A percentile compares a stretch with the other conserved stretches of the same genome.
Conservation (phyloP, 1,140 invertebrate genomes). For the Leguminivora glycinivorella region DNA sequence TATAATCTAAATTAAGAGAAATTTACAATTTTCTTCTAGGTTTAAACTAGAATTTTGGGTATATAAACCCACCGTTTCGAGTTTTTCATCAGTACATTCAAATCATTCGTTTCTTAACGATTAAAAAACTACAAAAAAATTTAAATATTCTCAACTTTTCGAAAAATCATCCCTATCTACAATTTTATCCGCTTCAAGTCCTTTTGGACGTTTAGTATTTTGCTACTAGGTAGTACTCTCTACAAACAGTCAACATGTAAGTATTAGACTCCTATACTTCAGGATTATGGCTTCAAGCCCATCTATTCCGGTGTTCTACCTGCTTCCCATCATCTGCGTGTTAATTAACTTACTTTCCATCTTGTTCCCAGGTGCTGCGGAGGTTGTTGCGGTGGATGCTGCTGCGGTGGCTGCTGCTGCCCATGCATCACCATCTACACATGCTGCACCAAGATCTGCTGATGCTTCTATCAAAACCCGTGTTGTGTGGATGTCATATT, state of each 20-base stretch:
- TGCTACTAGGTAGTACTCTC: slow-evolving; percentile 32
- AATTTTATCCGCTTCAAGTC: slow-evolving; percentile 11
- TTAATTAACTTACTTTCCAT: too few species aligned
- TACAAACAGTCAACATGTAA: slow-evolving; percentile 47
- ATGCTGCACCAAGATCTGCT: slow-evolving; percentile 72
- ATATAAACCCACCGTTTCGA: slow-evolving; percentile 39
- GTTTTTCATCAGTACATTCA: slow-evolving; percentile 48
- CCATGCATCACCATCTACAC: slow-evolving; percentile 67
- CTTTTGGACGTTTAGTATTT: slow-evolving; percentile 19
- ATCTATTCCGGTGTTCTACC: too few species aligned
- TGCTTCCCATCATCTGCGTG: not conserved
- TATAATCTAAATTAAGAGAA: slow-evolving; percentile 18
- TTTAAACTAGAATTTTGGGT: slow-evolving; percentile 41
- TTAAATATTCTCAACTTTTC: not conserved
- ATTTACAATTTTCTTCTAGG: slow-evolving; percentile 30
- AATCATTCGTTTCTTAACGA: slow-evolving; percentile 42
- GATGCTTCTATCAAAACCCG: not conserved
- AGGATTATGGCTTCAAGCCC: not conserved
- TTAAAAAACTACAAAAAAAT: not conserved
- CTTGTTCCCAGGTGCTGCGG: slow-evolving; percentile 43
- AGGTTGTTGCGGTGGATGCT: slow-evolving; percentile 46
- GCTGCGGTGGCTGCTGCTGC: slow-evolving; percentile 55
- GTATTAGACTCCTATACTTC: slow-evolving; percentile 21
- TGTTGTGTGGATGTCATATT: slow-evolving; percentile 25
- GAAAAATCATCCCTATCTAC: not conserved